phyloP scores from a whole-genome alignment of 2,113 vertebrate species.

The Prionailurus viverrinus region DNA sequence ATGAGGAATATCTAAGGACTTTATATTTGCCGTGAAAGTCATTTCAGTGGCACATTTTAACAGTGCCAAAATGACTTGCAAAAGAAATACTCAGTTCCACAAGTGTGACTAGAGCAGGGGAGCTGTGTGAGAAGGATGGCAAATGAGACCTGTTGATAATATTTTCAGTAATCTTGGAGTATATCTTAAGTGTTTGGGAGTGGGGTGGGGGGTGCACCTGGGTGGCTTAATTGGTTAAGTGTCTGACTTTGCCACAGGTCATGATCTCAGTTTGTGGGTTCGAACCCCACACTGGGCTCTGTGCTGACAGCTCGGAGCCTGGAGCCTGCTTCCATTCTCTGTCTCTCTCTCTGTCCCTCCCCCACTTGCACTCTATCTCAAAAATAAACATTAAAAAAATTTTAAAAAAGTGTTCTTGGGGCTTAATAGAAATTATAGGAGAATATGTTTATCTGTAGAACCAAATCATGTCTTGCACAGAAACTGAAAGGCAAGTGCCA shows the following conservation, averaged over 20 bases:
- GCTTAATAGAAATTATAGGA: background rate
- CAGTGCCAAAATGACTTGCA: background rate
- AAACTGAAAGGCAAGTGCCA: background rate
- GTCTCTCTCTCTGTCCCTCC: too few species aligned
- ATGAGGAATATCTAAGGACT: background rate
- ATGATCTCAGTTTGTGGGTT: too few species aligned
- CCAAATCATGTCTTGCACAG: background rate
- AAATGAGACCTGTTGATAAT: background rate
- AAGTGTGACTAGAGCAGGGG: background rate
- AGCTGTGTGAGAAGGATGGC: background rate
- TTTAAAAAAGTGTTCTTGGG: background rate
- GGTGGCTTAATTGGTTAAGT: too few species aligned
- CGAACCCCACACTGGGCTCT: too few species aligned
- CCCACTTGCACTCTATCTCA: too few species aligned
- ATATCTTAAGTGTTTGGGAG: background rate
- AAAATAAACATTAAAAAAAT: too few species aligned
- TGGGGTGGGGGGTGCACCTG: too few species aligned
- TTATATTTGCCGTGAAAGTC: slow-evolving; percentile 39
- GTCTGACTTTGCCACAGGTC: too few species aligned
- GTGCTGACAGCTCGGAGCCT: too few species aligned
- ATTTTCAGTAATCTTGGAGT: background rate
- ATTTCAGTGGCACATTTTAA: background rate
- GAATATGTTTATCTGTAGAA: background rate
- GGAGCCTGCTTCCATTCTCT: too few species aligned
- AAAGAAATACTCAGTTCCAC: background rate